A percentile compares a stretch with the other conserved stretches of the same genome.
Conservation (phyloP, 1,140 invertebrate genomes). For the Panagrolaimus sp. region DNA sequence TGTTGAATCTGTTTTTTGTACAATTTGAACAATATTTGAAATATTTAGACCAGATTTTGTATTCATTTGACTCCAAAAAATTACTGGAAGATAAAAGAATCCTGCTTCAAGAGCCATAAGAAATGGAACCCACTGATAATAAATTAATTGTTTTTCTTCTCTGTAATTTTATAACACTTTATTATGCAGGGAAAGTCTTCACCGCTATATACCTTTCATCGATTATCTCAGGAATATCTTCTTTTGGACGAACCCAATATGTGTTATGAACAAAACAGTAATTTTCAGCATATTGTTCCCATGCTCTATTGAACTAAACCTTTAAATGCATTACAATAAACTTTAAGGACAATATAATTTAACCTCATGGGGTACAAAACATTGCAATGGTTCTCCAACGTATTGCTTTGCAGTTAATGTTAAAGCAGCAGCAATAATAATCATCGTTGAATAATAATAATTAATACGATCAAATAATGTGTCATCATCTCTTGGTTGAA, state of each 20-base stretch:
- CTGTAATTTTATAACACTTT: conserved; percentile 34
- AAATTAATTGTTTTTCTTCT: conserved; percentile 50
- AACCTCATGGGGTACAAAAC: conserved; percentile 52
- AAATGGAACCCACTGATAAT: conserved; percentile 62
- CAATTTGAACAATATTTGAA: conserved; percentile 38
- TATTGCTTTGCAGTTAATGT: conserved; percentile 45
- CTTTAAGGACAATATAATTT: conserved; percentile 17
- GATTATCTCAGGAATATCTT: conserved; percentile 36
- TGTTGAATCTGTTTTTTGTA: conserved; percentile 37
- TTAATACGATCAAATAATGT: conserved; percentile 62
- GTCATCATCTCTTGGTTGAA: conserved; percentile 60
- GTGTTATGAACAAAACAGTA: conserved; percentile 59
- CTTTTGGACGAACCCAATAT: conserved; percentile 52
- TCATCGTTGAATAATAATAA: conserved; percentile 62
- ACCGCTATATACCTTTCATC: not conserved
- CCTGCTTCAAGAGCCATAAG: conserved; percentile 62
- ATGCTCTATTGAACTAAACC: conserved; percentile 59
- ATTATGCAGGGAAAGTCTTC: too few relatives aligned
- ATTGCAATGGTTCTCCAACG: conserved; percentile 55
- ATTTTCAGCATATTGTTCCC: conserved; percentile 58
- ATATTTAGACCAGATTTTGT: conserved; percentile 48
- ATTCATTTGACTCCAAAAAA: conserved; percentile 59
- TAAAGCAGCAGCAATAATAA: conserved; percentile 61
- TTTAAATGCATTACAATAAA: conserved; percentile 13
- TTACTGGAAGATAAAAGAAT: conserved; percentile 62